Evolutionary conservation across 2,888 invertebrate genomes (phyloP).

Genomic region (Resseliella maxima): DNA sequence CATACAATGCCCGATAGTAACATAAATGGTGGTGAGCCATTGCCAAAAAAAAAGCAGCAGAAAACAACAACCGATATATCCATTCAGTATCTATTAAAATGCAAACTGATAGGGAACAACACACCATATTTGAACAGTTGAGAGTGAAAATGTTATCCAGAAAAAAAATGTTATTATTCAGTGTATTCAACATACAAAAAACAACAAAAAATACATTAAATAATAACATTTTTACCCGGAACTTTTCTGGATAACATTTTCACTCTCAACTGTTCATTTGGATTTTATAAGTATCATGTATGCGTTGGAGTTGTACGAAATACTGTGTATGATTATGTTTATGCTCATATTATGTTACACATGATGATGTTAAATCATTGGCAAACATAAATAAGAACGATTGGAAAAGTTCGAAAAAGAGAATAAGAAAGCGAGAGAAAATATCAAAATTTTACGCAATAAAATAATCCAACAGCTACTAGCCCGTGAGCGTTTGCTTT

Average conservation of each 20-base stretch:
- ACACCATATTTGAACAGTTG: no score
- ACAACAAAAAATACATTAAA: no score
- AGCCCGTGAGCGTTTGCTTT: background rate
- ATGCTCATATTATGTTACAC: background rate
- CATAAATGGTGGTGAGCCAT: background rate
- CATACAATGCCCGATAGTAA: background rate
- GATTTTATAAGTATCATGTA: background rate
- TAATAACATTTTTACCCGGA: no score
- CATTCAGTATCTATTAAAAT: background rate
- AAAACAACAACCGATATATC: background rate
- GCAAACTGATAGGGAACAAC: background rate
- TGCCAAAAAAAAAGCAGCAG: background rate
- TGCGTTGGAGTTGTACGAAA: background rate
- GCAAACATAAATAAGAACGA: background rate
- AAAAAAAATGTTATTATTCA: no score
- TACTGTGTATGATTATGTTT: background rate
- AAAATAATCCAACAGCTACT: constrained; percentile 37
- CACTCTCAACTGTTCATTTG: no score
- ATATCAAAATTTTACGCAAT: background rate
- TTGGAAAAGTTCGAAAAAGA: background rate
- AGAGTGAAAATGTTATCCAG: no score
- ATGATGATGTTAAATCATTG: constrained; percentile 1
- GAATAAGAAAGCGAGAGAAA: background rate
- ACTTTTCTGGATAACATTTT: no score
- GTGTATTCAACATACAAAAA: no score